Percentiles rank a stretch among this genome's conserved stretches.
Conservation (phyloP, 2,888 invertebrate species). For the Watsonalla cultraria region DNA sequence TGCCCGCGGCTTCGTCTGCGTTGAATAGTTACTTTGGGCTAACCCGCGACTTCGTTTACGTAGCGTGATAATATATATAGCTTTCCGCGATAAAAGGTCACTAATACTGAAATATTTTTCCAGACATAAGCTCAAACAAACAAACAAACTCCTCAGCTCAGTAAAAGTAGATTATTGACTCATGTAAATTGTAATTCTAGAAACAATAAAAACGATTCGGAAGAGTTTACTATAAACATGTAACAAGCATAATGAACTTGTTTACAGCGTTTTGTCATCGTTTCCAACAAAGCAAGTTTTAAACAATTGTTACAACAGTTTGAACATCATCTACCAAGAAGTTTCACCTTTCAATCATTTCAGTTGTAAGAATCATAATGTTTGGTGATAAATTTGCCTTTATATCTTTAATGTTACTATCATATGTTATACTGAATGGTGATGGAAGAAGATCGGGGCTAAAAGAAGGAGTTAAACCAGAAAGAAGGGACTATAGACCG, state of each 20-base stretch:
- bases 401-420: constrained; percentile 8
- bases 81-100: no score
- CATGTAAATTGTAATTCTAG: no score
- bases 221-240: neutral
- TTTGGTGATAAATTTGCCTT: neutral
- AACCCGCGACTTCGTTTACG: no score
- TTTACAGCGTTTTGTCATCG: neutral
- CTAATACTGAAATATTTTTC: no score
- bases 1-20: no score
- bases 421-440: constrained; percentile 21
- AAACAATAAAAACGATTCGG: no score
- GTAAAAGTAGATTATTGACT: no score
- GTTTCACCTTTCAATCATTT: neutral
- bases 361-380: neutral
- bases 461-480: constrained; percentile 10
- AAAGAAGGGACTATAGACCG: constrained; percentile 39
- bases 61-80: no score
- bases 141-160: no score
- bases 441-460: constrained; percentile 21
- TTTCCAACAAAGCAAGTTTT: neutral
- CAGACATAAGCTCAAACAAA: no score
- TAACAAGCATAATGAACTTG: neutral
- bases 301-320: neutral
- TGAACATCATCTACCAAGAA: neutral
- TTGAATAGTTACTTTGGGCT: no score